phyloP scores from a whole-genome alignment of 2,797 vertebrate genomes.

The Acrossocheilus fasciatus region DNA sequence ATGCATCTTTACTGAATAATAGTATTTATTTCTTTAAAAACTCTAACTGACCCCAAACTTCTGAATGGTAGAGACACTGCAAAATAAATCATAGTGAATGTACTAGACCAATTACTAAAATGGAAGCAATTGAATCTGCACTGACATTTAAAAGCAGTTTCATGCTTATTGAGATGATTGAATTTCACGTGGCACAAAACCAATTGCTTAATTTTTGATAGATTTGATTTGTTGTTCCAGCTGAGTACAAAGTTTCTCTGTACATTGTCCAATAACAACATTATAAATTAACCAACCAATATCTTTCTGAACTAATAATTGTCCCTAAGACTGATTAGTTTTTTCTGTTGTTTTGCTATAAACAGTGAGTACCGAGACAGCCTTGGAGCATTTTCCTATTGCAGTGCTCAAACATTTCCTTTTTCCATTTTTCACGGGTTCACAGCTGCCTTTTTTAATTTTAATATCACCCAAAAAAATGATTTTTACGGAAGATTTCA shows the following conservation, averaged over 20 bases:
- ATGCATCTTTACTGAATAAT: neutral
- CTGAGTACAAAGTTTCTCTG: conserved; percentile 19
- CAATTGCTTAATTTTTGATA: conserved; percentile 13
- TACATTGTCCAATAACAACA: conserved; percentile 28
- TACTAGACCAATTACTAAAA: conserved; percentile 39
- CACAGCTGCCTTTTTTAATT: conserved; percentile 31
- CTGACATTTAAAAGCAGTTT: conserved; percentile 46
- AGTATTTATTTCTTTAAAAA: neutral
- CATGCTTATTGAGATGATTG: conserved; percentile 32
- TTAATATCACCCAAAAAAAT: conserved; percentile 30
- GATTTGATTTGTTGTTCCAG: conserved; percentile 40
- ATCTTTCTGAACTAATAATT: conserved; percentile 51
- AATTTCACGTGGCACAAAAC: conserved; percentile 21
- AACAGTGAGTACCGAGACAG: conserved; percentile 18
- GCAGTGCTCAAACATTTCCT: neutral
- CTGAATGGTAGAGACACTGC: neutral
- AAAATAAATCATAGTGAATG: conserved; percentile 19
- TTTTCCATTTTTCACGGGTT: neutral
- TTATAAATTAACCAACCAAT: conserved; percentile 42
- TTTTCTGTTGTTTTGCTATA: neutral
- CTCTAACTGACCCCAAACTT: neutral
- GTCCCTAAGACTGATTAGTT: conserved; percentile 36
- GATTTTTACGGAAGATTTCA: conserved; percentile 13
- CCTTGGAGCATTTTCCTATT: conserved; percentile 9
- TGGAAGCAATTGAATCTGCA: conserved; percentile 34